phyloP scores from a whole-genome alignment of 2,797 vertebrate species.

The Coracias cyanogaster region DNA sequence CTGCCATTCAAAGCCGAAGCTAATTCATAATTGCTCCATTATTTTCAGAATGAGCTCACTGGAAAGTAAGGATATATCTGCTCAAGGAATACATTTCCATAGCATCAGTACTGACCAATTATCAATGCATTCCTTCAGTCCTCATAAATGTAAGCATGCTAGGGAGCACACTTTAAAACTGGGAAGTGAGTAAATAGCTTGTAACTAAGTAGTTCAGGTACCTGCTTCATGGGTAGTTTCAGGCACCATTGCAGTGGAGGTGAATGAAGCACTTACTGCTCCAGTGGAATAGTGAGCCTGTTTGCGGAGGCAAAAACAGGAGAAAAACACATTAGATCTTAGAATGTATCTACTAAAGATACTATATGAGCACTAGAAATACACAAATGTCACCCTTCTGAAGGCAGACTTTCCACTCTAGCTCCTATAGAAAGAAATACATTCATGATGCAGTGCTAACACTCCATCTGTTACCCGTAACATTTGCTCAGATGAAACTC shows the following conservation, averaged over 20 bases:
- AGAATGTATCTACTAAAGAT: not conserved
- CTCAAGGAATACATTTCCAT: not conserved
- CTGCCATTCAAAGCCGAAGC: not conserved
- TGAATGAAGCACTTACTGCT: slow-evolving; percentile 95
- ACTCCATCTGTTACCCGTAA: slow-evolving; percentile 9
- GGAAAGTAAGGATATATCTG: not conserved
- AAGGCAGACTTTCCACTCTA: not conserved
- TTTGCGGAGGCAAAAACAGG: not conserved
- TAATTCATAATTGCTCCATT: not conserved
- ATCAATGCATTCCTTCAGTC: not conserved
- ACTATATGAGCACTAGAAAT: not conserved
- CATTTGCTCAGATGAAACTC: not conserved
- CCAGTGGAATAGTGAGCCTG: slow-evolving; percentile 99
- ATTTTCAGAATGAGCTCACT: not conserved
- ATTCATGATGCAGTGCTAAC: not conserved
- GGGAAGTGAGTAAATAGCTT: not conserved
- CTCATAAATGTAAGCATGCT: not conserved
- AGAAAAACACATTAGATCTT: not conserved
- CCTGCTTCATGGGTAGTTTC: slow-evolving; percentile 93
- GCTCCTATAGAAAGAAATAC: not conserved
- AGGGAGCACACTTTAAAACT: not conserved
- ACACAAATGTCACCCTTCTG: not conserved
- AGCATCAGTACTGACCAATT: not conserved
- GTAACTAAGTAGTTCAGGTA: slow-evolving; percentile 43
- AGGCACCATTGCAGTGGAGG: slow-evolving; percentile 95